Conservation (phyloP, 2,113 vertebrate genomes). For the Ranitomeya variabilis region DNA sequence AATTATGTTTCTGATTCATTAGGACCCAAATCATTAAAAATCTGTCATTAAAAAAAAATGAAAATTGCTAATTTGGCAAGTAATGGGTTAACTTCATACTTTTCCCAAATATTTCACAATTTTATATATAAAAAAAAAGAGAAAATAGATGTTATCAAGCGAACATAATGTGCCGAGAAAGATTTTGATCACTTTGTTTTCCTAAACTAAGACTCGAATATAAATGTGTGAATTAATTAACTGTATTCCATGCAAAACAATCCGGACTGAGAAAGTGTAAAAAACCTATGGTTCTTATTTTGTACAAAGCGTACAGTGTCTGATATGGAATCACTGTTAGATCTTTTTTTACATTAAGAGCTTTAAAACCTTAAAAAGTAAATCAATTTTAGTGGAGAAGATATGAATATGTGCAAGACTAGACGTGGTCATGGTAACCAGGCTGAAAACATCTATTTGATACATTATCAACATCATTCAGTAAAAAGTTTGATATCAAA, state of each 20-base stretch:
- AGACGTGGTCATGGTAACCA: no score
- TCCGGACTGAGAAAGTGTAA: neutral
- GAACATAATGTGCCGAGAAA: neutral
- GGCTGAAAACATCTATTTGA: no score
- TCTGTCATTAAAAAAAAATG: no score
- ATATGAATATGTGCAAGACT: no score
- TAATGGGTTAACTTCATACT: neutral
- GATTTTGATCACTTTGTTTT: neutral
- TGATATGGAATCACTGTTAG: neutral
- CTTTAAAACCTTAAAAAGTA: neutral
- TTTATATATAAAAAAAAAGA: neutral
- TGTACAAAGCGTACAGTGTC: neutral
- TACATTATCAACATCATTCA: no score
- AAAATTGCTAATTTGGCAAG: no score
- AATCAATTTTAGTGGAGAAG: no score
- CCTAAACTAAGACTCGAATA: neutral
- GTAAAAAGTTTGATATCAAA: no score
- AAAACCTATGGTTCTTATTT: neutral
- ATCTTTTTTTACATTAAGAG: neutral
- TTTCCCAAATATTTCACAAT: neutral
- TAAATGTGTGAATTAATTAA: slow-evolving; percentile 32
- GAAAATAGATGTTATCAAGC: neutral
- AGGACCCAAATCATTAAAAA: no score
- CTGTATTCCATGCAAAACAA: neutral
- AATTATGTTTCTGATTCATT: no score